Evolutionary conservation across 2,113 vertebrate genomes (phyloP).

Genomic region (Perca fluviatilis): DNA sequence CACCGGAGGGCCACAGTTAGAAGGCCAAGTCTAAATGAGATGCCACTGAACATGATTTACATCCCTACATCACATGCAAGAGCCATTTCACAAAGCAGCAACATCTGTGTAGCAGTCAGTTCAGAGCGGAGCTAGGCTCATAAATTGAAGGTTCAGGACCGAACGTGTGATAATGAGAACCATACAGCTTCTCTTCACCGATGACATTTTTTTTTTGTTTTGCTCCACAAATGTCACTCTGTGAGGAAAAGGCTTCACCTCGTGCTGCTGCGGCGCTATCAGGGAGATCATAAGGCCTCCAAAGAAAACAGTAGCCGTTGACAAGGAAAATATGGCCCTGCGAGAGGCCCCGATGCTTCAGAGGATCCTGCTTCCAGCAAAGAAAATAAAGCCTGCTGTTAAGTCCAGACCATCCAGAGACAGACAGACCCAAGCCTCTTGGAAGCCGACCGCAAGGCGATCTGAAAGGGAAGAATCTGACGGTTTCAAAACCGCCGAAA

Average conservation of each 20-base stretch:
- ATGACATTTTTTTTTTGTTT: conserved; percentile 41
- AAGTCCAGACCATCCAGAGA: conserved; percentile 59
- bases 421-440: conserved; percentile 44
- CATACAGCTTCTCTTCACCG: conserved; percentile 46
- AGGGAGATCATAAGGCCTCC: conserved; percentile 53
- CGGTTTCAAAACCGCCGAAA: conserved; percentile 60
- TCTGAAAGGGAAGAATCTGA: conserved; percentile 57
- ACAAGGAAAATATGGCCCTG: conserved; percentile 77
- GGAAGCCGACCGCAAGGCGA: conserved; percentile 49
- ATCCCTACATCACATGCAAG: conserved; percentile 47
- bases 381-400: conserved; percentile 75
- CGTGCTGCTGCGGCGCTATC: conserved; percentile 42
- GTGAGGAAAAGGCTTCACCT: conserved; percentile 52
- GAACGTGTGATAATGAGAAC: conserved; percentile 73
- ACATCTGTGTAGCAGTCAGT: conserved; percentile 71
- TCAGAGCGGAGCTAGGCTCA: conserved; percentile 32
- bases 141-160: conserved; percentile 63
- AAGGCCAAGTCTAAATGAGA: conserved; percentile 39
- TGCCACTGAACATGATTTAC: conserved; percentile 56
- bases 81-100: conserved; percentile 51
- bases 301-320: conserved; percentile 80
- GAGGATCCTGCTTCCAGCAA: conserved; percentile 62
- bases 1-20: conserved; percentile 18
- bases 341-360: conserved; percentile 55
- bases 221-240: conserved; percentile 39